phyloP scores from a whole-genome alignment of 2,113 vertebrate species.

The Scophthalmus maximus region DNA sequence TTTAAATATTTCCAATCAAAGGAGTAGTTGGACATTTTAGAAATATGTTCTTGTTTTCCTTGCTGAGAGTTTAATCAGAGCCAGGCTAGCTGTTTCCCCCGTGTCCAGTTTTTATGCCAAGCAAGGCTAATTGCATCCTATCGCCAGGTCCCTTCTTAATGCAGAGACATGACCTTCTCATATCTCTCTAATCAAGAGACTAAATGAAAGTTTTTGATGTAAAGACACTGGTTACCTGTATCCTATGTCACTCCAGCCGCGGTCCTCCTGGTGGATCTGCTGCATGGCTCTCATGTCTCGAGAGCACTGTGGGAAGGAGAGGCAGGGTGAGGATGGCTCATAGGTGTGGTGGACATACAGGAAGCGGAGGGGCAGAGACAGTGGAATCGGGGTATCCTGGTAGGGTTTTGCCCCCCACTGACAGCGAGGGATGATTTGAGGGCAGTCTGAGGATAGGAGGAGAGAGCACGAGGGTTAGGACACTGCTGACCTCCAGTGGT shows the following conservation, averaged over 20 bases:
- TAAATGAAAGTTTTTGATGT: background rate
- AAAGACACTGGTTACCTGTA: conserved; percentile 86
- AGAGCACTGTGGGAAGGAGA: conserved; percentile 80
- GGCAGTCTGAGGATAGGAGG: conserved; percentile 84
- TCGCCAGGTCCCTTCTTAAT: no score
- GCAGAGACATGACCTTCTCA: no score
- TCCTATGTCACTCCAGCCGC: conserved; percentile 88
- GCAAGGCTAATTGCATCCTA: no score
- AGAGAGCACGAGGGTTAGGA: background rate
- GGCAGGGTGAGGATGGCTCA: conserved; percentile 84
- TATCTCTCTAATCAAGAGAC: background rate
- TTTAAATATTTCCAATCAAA: no score
- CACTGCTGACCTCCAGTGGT: background rate
- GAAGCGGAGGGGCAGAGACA: conserved; percentile 82
- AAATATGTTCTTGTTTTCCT: no score
- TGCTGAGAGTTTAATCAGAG: no score
- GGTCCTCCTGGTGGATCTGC: conserved; percentile 87
- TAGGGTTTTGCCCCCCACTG: conserved; percentile 87
- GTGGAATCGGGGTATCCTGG: conserved; percentile 68
- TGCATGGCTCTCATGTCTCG: conserved; percentile 89
- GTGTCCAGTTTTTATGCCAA: no score
- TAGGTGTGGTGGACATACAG: conserved; percentile 92
- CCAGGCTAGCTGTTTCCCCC: no score
- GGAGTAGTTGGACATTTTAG: no score
- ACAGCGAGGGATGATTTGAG: conserved; percentile 88